phyloP scores from a whole-genome alignment of 1,140 invertebrate species.

The Tetragonula clypearis region DNA sequence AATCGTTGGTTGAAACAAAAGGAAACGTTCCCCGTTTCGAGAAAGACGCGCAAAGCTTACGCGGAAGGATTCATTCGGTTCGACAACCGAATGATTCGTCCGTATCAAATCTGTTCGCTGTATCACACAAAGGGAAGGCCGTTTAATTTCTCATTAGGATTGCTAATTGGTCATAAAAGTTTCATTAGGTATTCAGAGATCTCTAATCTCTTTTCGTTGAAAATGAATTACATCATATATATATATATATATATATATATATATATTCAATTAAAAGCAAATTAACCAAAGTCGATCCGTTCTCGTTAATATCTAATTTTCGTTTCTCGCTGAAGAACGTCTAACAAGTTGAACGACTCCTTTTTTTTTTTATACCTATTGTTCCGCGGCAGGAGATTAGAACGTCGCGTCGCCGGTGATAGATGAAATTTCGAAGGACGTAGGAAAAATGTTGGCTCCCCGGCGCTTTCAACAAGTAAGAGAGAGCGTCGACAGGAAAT shows the following conservation, averaged over 20 bases:
- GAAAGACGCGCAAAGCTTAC: not conserved
- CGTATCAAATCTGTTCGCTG: not conserved
- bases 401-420: too few relatives aligned
- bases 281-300: not conserved
- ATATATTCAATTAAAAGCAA: too few relatives aligned
- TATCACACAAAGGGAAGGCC: not conserved
- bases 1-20: not conserved
- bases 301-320: not conserved
- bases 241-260: too few relatives aligned
- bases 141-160: not conserved
- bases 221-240: not conserved
- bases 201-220: not conserved
- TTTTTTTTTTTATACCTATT: not conserved
- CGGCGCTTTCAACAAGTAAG: conserved; percentile 18
- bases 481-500: conserved; percentile 42
- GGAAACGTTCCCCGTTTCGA: not conserved
- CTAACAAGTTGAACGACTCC: not conserved
- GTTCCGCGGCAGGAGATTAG: too few relatives aligned
- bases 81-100: too few relatives aligned
- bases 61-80: too few relatives aligned
- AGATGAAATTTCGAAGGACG: not conserved
- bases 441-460: not conserved
- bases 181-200: not conserved
- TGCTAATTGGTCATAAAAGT: not conserved
- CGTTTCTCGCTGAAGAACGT: not conserved